These are phyloP conservation scores for Steinernema khuongi DNA, from an alignment of 1,140 invertebrate genomes.

Conservation along the genomic window DNA sequence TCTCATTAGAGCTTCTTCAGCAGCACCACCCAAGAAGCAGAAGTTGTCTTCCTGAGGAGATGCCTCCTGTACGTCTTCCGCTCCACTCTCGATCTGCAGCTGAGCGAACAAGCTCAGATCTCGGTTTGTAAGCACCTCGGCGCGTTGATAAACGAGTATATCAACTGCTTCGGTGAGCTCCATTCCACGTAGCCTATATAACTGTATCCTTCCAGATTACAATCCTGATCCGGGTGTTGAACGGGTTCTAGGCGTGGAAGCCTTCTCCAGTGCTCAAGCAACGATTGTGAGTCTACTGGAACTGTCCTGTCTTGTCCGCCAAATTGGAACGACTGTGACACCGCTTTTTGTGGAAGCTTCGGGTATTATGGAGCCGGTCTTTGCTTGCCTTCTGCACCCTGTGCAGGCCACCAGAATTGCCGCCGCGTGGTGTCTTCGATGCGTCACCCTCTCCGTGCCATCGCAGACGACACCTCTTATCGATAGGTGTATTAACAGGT, in stretches of 20 bases:
- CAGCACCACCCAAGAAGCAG: slow-evolving; percentile 75
- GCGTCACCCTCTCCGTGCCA: slow-evolving; percentile 83
- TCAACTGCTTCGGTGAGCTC: slow-evolving; percentile 75
- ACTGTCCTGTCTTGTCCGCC: slow-evolving; percentile 67
- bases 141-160: slow-evolving; percentile 82
- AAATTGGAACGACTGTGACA: slow-evolving; percentile 82
- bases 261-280: slow-evolving; percentile 51
- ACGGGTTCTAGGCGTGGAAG: slow-evolving; percentile 49
- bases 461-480: slow-evolving; percentile 86
- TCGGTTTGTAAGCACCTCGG: slow-evolving; percentile 89
- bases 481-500: slow-evolving; percentile 66
- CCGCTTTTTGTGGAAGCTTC: slow-evolving; percentile 79
- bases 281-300: slow-evolving; percentile 66
- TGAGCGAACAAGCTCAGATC: slow-evolving; percentile 91
- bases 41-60: slow-evolving; percentile 92
- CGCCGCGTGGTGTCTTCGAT: slow-evolving; percentile 86
- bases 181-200: slow-evolving; percentile 7
- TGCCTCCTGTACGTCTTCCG: slow-evolving; percentile 92
- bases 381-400: slow-evolving; percentile 82
- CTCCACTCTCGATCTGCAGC: slow-evolving; percentile 80
- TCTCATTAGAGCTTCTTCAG: slow-evolving; percentile 28
- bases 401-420: slow-evolving; percentile 81
- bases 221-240: slow-evolving; percentile 49
- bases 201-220: slow-evolving; percentile 37
- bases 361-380: slow-evolving; percentile 68